Evolutionary conservation across 2,797 vertebrate genomes (phyloP), one percentile per base, ranked within the genome.

Genomic region (Dendrocincla tyrannina): DNA sequence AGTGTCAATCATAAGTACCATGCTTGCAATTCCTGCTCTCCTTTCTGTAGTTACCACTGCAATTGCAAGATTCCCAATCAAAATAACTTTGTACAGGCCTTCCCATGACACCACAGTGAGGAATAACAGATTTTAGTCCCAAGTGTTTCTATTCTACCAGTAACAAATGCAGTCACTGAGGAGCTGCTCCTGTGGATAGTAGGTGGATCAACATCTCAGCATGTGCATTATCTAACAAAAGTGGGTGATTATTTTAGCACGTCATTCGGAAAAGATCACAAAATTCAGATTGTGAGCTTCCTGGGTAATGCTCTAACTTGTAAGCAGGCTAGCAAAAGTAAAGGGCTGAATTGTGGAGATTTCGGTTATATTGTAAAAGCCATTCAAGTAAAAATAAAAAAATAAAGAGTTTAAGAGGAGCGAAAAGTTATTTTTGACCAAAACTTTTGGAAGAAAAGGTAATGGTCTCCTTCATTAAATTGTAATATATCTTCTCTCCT

Each of bases 191-290:
- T 83, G n/a, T 2, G 4, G 50, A 46, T 32, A 80, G 56, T 15
- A 87, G 39, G 42, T 72, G 53, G 73, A 82, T 60, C 81, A 72
- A 32, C 32, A 52, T 42, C 87, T 80, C 93, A 94, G 87, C 91
- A 70, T 89, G 84, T 60, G 60, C 56, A 33, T 85, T 74, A 83
- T 8, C 78, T 89, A 91, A 95, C 28, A 78, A 95, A 94, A n/a
- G 50, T 50, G 24, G 17, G 35, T 82, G 35, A 85, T 28, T 69
- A 74, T 85, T 91, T 82, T 79, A 93, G 33, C 1, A 2, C 13
- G n/a, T 32, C 32, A 10, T 74, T 87, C 2, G 0, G 59, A 80
- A 95, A 91, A 88, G 68, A 64, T 80, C 44, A 68, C 69, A 76
- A 83, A 64, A 87, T 85, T 76, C 25, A 49, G 68, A 68, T 32